Base-by-base conservation (phyloP, 2,888 invertebrate species). In the Abrostola triplasia region DNA sequence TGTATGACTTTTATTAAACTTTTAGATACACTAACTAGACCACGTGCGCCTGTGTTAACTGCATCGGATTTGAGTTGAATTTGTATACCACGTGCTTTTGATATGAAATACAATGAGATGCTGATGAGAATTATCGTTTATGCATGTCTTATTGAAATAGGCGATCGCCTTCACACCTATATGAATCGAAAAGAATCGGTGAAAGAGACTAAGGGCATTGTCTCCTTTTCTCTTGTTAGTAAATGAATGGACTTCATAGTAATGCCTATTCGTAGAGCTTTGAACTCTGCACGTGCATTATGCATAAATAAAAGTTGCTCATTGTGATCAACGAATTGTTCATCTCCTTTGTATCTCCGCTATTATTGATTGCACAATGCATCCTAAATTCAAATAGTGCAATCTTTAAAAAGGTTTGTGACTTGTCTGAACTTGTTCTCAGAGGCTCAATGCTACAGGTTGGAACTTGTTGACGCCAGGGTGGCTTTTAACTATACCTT, bases 351-450 rank as follows among this genome's bases (percentile, higher is more conserved):
- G 48, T 59, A 41, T 44, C 6, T 47, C 47, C 1, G 2, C 66
- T 67, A 61, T 80, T 73, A 65, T 82, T 76, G 72, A 77, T 84
- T 85, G 83, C 69, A 83, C 83, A 85, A 85, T 79, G 75, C 74
- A 42, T 68, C 61, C 52, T 54, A 58, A 51, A 61, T 69, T 61
- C 48, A 73, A 70, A 76, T 71, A 76, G 73, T 54, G 36, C 62
- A 51, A 47, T 61, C 66, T 69, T 77, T 69, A 40, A 51, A 37
- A 37, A 36, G 59, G 53, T 52, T 7, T 6, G 8, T 40, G 67
- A 79, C 92, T 77, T 77, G 91, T 89, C 81, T 64, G 59, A 78
- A 89, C 90, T 79, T 86, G 91, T 47, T 47, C 44, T 86, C 62
- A 48, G 71, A 76, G 77, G 67, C 73, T 67, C 67, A 13, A 74